phyloP scores from a whole-genome alignment of 2,797 vertebrate genomes.

The Anisognathus igniventris region DNA sequence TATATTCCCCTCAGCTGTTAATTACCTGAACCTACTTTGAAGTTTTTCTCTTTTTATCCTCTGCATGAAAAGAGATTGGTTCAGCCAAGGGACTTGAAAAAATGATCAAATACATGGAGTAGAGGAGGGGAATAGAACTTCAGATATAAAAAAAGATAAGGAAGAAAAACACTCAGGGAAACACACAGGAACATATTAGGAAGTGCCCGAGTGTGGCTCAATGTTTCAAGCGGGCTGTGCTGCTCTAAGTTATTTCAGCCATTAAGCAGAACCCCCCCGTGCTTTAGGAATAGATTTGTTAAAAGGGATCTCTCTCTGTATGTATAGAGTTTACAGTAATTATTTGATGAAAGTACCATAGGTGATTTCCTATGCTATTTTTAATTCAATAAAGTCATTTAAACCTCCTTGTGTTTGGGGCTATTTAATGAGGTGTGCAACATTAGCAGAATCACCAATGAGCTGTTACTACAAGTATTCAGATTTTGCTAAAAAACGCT shows the following conservation, averaged over 20 bases:
- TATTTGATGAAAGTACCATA: conserved; percentile 62
- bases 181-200: conserved; percentile 64
- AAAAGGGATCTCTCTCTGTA: conserved; percentile 14
- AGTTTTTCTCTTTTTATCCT: conserved; percentile 85
- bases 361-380: conserved; percentile 60
- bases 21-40: conserved; percentile 90
- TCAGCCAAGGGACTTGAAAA: conserved; percentile 81
- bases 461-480: conserved; percentile 8
- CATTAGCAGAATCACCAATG: conserved; percentile 51
- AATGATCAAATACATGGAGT: conserved; percentile 81
- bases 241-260: conserved; percentile 43
- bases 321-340: conserved; percentile 56
- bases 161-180: conserved; percentile 72
- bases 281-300: conserved; percentile 13
- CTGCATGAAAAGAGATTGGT: conserved; percentile 82
- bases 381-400: conserved; percentile 67
- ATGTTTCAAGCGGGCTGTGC: conserved; percentile 20
- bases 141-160: conserved; percentile 78
- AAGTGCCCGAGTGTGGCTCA: conserved; percentile 34
- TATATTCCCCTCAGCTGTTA: conserved; percentile 89
- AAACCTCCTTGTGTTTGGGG: conserved; percentile 54
- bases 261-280: conserved; percentile 52
- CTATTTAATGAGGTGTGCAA: conserved; percentile 54
- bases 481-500: not conserved
- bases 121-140: conserved; percentile 72